Percentiles rank a stretch among this genome's conserved stretches.
Evolutionary conservation across 1,140 invertebrate genomes (phyloP).

Genomic region (Cydia splendana): DNA sequence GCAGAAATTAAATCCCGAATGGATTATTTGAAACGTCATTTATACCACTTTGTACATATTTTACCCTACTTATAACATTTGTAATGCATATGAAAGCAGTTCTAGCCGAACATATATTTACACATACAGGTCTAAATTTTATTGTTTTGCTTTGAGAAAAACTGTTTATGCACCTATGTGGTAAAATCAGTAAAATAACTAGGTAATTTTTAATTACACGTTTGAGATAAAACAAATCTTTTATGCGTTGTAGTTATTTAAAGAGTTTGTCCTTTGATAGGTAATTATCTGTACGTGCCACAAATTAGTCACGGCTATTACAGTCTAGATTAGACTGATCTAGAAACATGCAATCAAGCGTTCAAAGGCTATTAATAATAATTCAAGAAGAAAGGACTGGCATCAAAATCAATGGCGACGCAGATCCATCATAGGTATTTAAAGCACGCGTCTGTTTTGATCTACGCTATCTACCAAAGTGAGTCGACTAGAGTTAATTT

Average conservation of each 20-base stretch:
- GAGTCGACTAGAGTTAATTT: conserved; percentile 43
- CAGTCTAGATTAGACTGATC: background rate
- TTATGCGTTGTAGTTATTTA: background rate
- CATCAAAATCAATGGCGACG: background rate
- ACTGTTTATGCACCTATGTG: no score
- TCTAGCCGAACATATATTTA: no score
- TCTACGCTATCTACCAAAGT: conserved; percentile 10
- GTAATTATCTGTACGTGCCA: background rate
- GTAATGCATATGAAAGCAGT: no score
- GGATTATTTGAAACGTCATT: background rate
- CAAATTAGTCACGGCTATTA: background rate
- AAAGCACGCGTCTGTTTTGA: conserved; percentile 2
- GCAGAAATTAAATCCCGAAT: background rate
- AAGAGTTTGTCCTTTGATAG: background rate
- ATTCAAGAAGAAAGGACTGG: conserved; percentile 18
- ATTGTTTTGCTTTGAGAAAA: no score
- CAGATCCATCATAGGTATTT: conserved; percentile 28
- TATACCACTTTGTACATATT: background rate
- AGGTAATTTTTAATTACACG: no score
- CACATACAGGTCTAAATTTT: no score
- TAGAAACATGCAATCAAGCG: conserved; percentile 1
- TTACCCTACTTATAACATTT: no score
- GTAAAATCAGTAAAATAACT: no score
- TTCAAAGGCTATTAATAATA: background rate
- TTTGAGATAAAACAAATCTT: no score